Evolutionary conservation across 2,888 invertebrate genomes (phyloP).

Genomic region (Cheilosia vernalis): DNA sequence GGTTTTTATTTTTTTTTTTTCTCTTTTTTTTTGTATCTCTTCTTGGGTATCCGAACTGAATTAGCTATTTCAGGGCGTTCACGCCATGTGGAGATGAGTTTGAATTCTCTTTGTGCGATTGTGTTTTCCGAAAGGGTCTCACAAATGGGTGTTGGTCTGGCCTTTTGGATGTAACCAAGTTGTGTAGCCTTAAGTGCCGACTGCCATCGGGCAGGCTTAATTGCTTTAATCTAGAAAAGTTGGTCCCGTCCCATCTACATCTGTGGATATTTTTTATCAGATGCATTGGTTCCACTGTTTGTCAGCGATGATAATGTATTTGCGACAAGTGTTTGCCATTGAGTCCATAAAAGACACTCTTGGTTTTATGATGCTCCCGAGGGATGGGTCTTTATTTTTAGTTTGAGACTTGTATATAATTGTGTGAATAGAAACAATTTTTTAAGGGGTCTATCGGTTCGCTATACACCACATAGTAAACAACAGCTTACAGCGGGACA

Average conservation of each 20-base stretch:
- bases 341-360: neutral
- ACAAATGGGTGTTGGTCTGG: constrained; percentile 30
- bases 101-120: constrained; percentile 18
- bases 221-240: neutral
- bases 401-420: too few species aligned
- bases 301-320: constrained; percentile 10
- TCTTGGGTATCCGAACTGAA: constrained; percentile 45
- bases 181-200: neutral
- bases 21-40: neutral
- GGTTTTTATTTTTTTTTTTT: constrained; percentile 31
- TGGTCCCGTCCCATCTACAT: neutral
- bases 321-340: constrained; percentile 22
- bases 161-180: neutral
- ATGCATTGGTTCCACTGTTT: neutral
- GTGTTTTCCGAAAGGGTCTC: neutral
- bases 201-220: neutral
- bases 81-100: constrained; percentile 60
- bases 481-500: too few species aligned
- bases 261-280: neutral
- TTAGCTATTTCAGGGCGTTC: constrained; percentile 59
- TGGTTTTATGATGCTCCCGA: neutral
- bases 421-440: too few species aligned
- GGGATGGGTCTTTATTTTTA: too few species aligned
- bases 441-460: too few species aligned
- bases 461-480: too few species aligned